Evolutionary conservation across 2,888 invertebrate species (phyloP), one percentile per base, ranked within the genome.

Genomic region (Andricus curvator): DNA sequence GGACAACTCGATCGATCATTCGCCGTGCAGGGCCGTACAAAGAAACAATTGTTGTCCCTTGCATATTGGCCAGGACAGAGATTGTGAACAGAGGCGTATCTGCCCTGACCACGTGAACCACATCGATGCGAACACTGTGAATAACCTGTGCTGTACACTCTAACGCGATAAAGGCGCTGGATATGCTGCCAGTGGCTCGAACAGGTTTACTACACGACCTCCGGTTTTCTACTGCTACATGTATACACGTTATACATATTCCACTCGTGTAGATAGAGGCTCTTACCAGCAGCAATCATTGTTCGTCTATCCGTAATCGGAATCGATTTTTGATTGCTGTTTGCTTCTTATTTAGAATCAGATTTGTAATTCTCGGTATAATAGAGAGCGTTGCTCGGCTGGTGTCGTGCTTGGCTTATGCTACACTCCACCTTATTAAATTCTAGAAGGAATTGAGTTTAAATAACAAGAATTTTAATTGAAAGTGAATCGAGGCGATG

Each of bases 1-100:
- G 77, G 85, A 87, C 86, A 83, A 86, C 84, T 81, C 88, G 88
- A 88, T 88, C 88, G 88, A 88, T 88, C 88, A 88, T 88, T 79
- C 62, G 60, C 70, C 83, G 81, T 41, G 74, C 84, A 79, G 82
- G 80, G 74, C 56, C 83, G 56, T 60, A 82, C 84, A 88, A 85
- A 88, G 87, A 86, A 88, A 87, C 88, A 88, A 86, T 88, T 84
- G 83, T 83, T 64, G 20, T 78, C 17, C 48, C n/a, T 68, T 48
- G 22, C 25, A 68, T 68, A 68, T 68, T 25, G 68, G 44, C 44
- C 48, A 48, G 66, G 41, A 13, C 5, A 41, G 67, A 44, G 41
- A 41, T 67, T 41, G 67, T 67, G 41, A 67, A 22, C 37, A 41
- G 37, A 67, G 41, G 67, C 41, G 37, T 67, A 67, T 67, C 67